Conservation (phyloP, 2,113 vertebrate genomes). For the Forbesichthys papilliferus region DNA sequence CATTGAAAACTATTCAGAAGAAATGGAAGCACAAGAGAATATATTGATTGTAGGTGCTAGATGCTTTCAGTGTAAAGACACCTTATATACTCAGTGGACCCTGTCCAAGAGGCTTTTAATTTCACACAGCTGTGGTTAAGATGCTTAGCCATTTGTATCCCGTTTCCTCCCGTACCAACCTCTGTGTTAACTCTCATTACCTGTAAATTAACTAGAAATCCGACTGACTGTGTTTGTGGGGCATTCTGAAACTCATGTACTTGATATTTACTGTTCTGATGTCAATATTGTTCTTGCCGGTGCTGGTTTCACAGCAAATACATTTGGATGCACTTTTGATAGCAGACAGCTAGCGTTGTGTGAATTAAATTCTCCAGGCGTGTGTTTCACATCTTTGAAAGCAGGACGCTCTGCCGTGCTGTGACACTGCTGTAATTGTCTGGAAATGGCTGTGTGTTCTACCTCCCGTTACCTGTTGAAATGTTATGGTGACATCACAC, state of each 20-base stretch:
- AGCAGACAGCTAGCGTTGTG: conserved; percentile 52
- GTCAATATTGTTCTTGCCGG: conserved; percentile 72
- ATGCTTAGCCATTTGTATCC: conserved; percentile 43
- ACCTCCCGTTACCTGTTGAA: conserved; percentile 84
- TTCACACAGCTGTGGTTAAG: conserved; percentile 29
- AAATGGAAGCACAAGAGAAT: conserved; percentile 74
- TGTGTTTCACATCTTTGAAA: conserved; percentile 25
- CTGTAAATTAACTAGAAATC: conserved; percentile 65
- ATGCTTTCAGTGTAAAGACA: conserved; percentile 69
- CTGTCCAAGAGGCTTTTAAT: conserved; percentile 49
- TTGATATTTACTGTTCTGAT: conserved; percentile 77
- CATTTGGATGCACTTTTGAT: conserved; percentile 78
- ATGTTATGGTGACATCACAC: conserved; percentile 81
- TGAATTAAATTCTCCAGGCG: conserved; percentile 32
- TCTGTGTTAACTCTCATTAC: conserved; percentile 32
- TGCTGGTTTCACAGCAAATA: conserved; percentile 76
- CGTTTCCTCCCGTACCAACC: conserved; percentile 29
- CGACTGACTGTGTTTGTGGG: conserved; percentile 77
- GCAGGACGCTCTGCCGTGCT: conserved; percentile 49
- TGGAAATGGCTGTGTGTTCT: conserved; percentile 79
- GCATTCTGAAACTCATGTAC: conserved; percentile 77
- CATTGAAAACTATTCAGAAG: conserved; percentile 58
- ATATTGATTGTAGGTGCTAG: conserved; percentile 72
- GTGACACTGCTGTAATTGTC: conserved; percentile 72
- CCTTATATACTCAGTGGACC: conserved; percentile 65